These are phyloP conservation scores for Chloebia gouldiae DNA, from an alignment of 2,113 vertebrate genomes.

Conservation along the genomic window DNA sequence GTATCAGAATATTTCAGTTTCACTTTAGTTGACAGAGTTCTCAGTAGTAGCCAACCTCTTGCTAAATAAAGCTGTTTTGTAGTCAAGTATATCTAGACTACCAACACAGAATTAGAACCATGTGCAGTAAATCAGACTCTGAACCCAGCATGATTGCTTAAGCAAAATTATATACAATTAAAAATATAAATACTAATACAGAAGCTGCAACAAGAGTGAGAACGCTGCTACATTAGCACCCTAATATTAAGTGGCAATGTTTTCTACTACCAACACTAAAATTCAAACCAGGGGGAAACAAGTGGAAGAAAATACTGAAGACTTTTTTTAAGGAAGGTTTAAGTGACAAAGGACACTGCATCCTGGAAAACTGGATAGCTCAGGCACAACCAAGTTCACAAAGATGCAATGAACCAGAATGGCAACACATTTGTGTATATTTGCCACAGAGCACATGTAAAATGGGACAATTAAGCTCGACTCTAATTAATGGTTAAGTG, in stretches of 20 bases:
- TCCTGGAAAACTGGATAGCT: neutral
- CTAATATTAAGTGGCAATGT: neutral
- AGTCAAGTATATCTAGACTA: neutral
- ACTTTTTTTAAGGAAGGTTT: neutral
- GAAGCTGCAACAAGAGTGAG: neutral
- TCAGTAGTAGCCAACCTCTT: neutral
- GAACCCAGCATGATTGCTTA: neutral
- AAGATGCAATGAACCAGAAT: neutral
- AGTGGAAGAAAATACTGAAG: neutral
- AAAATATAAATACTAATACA: neutral
- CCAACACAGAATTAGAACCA: neutral
- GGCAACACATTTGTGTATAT: neutral
- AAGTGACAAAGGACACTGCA: neutral
- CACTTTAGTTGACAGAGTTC: neutral
- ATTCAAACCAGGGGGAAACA: neutral
- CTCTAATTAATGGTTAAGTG: conserved; percentile 18
- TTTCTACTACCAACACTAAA: neutral
- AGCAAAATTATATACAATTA: conserved; percentile 16
- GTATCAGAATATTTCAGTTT: neutral
- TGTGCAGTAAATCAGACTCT: neutral
- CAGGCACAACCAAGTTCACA: neutral
- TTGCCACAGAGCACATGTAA: neutral
- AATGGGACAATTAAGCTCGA: neutral
- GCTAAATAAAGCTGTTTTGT: conserved; percentile 5
- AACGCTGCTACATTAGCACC: neutral